A percentile compares a stretch with the other conserved stretches of the same genome.
These are phyloP conservation scores for Zelleria hepariella DNA, from an alignment of 2,888 invertebrate genomes.

Conservation along the genomic window DNA sequence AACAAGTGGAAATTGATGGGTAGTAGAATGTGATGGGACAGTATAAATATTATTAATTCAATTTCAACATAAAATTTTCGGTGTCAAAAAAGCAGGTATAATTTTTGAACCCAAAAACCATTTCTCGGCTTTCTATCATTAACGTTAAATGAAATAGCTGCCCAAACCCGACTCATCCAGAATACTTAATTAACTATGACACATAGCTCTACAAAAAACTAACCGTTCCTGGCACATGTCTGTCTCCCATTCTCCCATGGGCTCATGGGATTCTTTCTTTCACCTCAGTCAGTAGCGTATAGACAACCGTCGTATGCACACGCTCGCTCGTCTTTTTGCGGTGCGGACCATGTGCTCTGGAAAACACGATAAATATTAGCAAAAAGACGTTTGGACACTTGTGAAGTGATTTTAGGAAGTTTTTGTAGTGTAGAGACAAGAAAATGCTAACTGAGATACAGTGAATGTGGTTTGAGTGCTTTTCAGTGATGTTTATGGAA, in stretches of 20 bases:
- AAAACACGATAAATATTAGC: background rate
- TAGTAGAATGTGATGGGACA: too few relatives aligned
- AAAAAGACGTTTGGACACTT: background rate
- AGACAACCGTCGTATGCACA: conserved; percentile 5
- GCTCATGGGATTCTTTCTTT: too few relatives aligned
- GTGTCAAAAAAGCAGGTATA: background rate
- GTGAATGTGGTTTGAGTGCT: background rate
- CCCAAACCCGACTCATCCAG: background rate
- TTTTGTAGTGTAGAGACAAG: conserved; percentile 7
- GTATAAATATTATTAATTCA: too few relatives aligned
- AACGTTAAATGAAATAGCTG: background rate
- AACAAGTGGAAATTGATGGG: too few relatives aligned
- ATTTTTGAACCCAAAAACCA: background rate
- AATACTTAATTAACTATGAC: background rate
- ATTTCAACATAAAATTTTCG: too few relatives aligned
- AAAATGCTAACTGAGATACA: conserved; percentile 1
- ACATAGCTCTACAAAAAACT: background rate
- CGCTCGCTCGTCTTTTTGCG: background rate
- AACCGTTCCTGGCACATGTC: background rate
- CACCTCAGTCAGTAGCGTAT: background rate
- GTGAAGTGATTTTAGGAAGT: background rate
- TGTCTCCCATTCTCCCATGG: background rate
- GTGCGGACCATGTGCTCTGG: background rate
- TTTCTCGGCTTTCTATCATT: background rate
- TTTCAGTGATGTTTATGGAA: conserved; percentile 43